Evolutionary conservation across 2,888 invertebrate species (phyloP), one percentile per base, ranked within the genome.

Genomic region (Eumacrocentrus americanus): DNA sequence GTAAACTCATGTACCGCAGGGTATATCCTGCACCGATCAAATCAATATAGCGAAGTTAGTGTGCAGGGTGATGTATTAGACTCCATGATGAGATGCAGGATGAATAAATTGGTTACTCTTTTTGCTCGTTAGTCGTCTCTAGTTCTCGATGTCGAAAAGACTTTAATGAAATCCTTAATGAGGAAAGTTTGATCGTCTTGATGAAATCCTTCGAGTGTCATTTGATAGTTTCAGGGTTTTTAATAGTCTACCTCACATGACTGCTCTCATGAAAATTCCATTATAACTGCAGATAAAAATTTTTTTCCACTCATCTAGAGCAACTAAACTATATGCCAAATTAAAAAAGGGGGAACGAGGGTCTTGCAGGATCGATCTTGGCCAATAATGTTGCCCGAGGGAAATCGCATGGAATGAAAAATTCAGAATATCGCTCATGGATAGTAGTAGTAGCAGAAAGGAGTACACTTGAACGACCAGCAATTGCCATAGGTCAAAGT

Each of bases 351-450:
- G 46, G 14, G n/a, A 46, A 29, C 16, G 29, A 46, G 23, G 18
- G 9, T 20, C 34, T 46, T 29, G 14, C 34, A 20, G 18, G 22
- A 44, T 44, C 22, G 46, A 46, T n/a, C 5, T 42, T 37, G 6
- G 35, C 35, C 46, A 46, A 55, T 55, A 47, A 46, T 46, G 46
- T 35, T 42, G 48, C 61, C 52, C 51, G 54, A 59, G 61, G 23
- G 22, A 35, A 61, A 52, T 48, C 48, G 54, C 48, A 61, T 53
- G 14, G 61, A 42, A 63, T 64, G 63, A 66, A 66, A 66, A 61
- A 66, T 66, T 64, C 64, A 63, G 42, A 58, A 56, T 55, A 50
- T 60, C 57, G 63, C 54, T 51, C 51, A 22, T 40, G 46, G 22
- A 37, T 22, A 23, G 25, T 57, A 35, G 25, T 57, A 35, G 47